phyloP scores from a whole-genome alignment of 2,113 vertebrate species.

The Lathamus discolor region DNA sequence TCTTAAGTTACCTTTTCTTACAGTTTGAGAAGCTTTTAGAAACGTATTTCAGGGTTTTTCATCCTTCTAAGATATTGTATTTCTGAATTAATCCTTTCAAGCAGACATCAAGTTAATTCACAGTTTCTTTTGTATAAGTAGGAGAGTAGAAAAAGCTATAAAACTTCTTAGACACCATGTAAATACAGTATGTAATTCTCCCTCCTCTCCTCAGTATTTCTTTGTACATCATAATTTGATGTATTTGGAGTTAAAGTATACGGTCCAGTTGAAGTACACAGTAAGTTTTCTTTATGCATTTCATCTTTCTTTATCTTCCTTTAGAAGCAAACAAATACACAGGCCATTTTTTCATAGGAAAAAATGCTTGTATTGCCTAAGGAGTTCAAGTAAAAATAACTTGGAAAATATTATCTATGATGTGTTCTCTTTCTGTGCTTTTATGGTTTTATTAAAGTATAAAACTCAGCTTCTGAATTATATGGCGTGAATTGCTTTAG shows the following conservation, averaged over 20 bases:
- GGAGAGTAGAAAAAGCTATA: not conserved
- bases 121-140: not conserved
- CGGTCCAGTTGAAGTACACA: not conserved
- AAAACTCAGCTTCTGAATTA: not conserved
- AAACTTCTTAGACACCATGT: not conserved
- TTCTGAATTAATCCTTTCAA: slow-evolving; percentile 20
- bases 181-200: not conserved
- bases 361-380: not conserved
- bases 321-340: not conserved
- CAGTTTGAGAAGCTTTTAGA: not conserved
- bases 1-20: not conserved
- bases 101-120: not conserved
- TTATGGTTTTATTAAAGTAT: not conserved
- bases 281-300: not conserved
- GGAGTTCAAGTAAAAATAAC: not conserved
- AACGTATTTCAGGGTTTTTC: not conserved
- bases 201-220: not conserved
- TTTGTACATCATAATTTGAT: not conserved
- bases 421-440: not conserved
- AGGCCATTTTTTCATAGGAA: not conserved
- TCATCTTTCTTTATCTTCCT: not conserved
- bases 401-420: not conserved
- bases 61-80: not conserved
- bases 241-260: not conserved
- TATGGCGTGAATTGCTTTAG: not conserved